A percentile compares a stretch with the other conserved stretches of the same genome.
Evolutionary conservation across 2,888 invertebrate species (phyloP).

Genomic region (Pachymerium ferrugineum): DNA sequence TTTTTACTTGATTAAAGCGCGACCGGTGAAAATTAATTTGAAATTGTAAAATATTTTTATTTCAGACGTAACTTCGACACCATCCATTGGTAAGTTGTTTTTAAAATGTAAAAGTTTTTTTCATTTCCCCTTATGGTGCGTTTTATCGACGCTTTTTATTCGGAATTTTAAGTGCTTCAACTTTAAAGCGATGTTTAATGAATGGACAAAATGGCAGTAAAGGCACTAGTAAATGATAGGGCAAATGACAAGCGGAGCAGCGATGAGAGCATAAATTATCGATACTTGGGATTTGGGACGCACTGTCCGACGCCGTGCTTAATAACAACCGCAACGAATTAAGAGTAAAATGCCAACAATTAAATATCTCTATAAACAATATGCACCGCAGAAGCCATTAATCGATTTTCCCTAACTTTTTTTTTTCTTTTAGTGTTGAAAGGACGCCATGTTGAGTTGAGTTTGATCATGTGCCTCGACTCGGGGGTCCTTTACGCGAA

Average conservation of each 20-base stretch:
- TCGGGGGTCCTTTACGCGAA: neutral
- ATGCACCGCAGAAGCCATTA: too few species aligned
- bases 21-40: neutral
- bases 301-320: too few species aligned
- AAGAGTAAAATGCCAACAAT: too few species aligned
- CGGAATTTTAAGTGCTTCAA: neutral
- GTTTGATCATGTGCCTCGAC: neutral
- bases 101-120: too few species aligned
- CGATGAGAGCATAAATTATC: neutral
- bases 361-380: too few species aligned
- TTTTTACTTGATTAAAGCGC: conserved; percentile 3
- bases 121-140: too few species aligned
- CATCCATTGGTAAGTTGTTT: too few species aligned
- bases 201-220: conserved; percentile 15
- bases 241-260: conserved; percentile 1
- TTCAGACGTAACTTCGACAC: too few species aligned
- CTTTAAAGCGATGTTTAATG: conserved; percentile 19
- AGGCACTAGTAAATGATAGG: neutral
- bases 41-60: conserved; percentile 7
- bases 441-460: neutral
- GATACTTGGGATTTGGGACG: neutral
- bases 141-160: conserved; percentile 11
- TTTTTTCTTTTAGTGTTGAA: too few species aligned
- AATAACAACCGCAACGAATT: too few species aligned
- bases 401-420: too few species aligned